These are phyloP conservation scores for Neotoma lepida DNA, from an alignment of 2,113 vertebrate species.

Conservation along the genomic window DNA sequence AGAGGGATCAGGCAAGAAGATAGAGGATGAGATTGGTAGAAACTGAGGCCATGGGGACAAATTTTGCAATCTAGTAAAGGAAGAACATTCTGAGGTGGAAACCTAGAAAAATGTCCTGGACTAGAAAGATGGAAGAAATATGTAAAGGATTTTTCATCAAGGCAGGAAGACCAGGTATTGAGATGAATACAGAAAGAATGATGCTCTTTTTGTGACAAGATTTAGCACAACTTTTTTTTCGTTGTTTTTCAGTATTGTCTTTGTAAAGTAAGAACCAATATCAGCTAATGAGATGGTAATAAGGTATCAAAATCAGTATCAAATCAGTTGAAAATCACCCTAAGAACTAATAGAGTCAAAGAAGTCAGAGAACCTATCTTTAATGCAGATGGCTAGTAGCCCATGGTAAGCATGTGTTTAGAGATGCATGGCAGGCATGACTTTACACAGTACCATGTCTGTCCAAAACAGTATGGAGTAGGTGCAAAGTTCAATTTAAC, in stretches of 20 bases:
- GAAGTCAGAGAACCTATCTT: not conserved
- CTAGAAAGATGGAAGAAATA: not conserved
- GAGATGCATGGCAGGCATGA: not conserved
- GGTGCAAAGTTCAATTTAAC: not conserved
- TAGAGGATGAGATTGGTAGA: not conserved
- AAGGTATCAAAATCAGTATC: not conserved
- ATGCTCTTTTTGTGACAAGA: not conserved
- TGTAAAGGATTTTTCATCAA: not conserved
- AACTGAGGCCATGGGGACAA: not conserved
- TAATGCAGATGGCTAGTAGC: not conserved
- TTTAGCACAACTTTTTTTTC: not conserved
- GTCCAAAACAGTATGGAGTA: not conserved
- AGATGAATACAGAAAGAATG: not conserved
- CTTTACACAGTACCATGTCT: not conserved
- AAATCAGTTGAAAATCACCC: not conserved
- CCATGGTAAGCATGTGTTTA: not conserved
- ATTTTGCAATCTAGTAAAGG: not conserved
- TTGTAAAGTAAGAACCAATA: not conserved
- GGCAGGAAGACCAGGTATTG: not conserved
- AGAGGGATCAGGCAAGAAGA: not conserved
- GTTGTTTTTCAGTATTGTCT: too few relatives aligned
- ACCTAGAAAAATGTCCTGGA: not conserved
- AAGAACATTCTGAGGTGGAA: not conserved
- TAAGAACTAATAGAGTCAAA: not conserved
- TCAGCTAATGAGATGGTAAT: not conserved